phyloP scores from a whole-genome alignment of 2,888 invertebrate genomes.

The Morpho achilles region DNA sequence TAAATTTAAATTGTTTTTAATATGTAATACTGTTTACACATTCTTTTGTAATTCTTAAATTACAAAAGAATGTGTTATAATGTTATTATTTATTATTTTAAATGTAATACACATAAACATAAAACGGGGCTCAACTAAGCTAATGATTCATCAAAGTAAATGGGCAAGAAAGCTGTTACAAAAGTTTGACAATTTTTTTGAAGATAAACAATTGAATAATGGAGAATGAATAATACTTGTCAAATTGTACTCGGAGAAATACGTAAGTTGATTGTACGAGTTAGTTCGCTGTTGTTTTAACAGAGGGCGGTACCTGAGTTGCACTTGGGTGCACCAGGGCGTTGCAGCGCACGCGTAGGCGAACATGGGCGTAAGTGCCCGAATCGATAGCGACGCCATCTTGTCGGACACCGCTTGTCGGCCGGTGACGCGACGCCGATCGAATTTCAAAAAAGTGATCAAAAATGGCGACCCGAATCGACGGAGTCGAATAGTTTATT shows the following conservation, averaged over 20 bases:
- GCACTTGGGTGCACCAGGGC: conserved; percentile 42
- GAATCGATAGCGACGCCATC: conserved; percentile 73
- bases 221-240: no score
- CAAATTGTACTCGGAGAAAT: background rate
- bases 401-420: conserved; percentile 57
- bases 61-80: no score
- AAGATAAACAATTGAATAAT: no score
- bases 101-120: no score
- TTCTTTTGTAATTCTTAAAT: no score
- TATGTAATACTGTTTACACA: no score
- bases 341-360: conserved; percentile 71
- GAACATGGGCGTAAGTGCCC: conserved; percentile 60
- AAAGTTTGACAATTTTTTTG: no score
- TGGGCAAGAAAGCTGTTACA: no score
- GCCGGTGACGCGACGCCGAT: conserved; percentile 30
- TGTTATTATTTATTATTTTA: no score
- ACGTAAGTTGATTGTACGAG: conserved; percentile 6
- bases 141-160: no score
- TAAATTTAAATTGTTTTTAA: no score
- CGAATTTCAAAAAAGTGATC: conserved; percentile 26
- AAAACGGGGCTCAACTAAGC: no score
- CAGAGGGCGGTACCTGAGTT: conserved; percentile 30
- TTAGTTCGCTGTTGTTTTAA: conserved; percentile 15
- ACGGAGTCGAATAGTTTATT: background rate
- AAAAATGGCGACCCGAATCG: conserved; percentile 15